Evolutionary conservation across 2,113 vertebrate genomes (phyloP).

Genomic region (Ictalurus furcatus): DNA sequence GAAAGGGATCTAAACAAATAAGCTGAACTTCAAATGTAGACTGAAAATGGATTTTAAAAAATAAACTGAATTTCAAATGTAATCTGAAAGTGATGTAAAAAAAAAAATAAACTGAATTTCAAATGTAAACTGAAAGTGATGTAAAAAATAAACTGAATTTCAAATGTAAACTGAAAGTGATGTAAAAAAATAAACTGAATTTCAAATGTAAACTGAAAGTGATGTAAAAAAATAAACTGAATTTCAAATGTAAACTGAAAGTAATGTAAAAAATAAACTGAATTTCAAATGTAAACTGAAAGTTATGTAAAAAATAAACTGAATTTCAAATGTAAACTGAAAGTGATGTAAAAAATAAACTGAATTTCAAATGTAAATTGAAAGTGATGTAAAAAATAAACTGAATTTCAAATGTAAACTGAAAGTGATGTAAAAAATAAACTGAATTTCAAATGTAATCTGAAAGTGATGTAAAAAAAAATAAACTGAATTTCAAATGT

Average conservation of each 20-base stretch:
- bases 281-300: not conserved
- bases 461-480: too few relatives aligned
- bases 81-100: not conserved
- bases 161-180: not conserved
- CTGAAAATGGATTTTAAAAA: not conserved
- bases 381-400: too few relatives aligned
- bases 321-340: too few relatives aligned
- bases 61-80: not conserved
- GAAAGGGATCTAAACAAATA: too few relatives aligned
- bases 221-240: not conserved
- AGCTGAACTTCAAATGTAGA: not conserved
- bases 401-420: too few relatives aligned
- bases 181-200: too few relatives aligned
- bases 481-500: too few relatives aligned
- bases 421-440: too few relatives aligned
- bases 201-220: not conserved
- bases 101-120: not conserved
- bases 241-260: not conserved
- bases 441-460: too few relatives aligned
- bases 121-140: not conserved
- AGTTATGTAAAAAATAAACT: too few relatives aligned
- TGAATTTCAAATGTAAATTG: too few relatives aligned
- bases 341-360: too few relatives aligned
- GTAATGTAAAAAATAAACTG: not conserved
- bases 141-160: not conserved